Percentiles rank a stretch among this genome's conserved stretches.
Conservation (phyloP, 2,797 vertebrate species). For the Artibeus lituratus region DNA sequence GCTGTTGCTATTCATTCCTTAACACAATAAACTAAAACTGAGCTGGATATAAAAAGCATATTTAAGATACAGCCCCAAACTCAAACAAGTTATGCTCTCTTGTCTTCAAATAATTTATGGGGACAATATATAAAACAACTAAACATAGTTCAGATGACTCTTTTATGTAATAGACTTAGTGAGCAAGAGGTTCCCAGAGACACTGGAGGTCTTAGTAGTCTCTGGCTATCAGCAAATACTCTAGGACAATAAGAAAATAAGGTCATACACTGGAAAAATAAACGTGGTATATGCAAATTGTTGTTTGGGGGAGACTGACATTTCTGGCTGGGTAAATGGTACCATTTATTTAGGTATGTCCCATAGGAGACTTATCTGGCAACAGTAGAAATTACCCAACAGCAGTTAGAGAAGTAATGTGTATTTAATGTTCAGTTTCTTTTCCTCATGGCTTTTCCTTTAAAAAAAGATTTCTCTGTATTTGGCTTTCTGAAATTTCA, state of each 20-base stretch:
- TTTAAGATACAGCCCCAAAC: not conserved
- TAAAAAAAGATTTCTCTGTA: not conserved
- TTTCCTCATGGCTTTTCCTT: not conserved
- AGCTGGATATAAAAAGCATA: not conserved
- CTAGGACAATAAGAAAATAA: not conserved
- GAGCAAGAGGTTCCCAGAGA: not conserved
- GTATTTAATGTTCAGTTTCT: not conserved
- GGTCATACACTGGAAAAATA: not conserved
- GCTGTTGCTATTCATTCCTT: not conserved
- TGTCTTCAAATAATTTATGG: not conserved
- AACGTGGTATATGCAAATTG: not conserved
- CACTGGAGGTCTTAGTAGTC: not conserved
- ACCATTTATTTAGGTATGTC: not conserved
- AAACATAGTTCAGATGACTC: not conserved
- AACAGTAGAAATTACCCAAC: not conserved
- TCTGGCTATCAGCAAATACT: not conserved
- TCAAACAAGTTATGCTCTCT: constrained; percentile 11
- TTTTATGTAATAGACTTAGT: not conserved
- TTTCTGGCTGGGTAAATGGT: not conserved
- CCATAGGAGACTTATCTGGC: not conserved
- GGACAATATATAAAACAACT: not conserved
- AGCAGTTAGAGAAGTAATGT: not conserved
- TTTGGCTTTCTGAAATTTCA: not conserved
- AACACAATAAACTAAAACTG: not conserved
- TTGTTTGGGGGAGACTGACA: not conserved